Conservation (phyloP, 2,797 vertebrate species). For the Galaxias olidus region DNA sequence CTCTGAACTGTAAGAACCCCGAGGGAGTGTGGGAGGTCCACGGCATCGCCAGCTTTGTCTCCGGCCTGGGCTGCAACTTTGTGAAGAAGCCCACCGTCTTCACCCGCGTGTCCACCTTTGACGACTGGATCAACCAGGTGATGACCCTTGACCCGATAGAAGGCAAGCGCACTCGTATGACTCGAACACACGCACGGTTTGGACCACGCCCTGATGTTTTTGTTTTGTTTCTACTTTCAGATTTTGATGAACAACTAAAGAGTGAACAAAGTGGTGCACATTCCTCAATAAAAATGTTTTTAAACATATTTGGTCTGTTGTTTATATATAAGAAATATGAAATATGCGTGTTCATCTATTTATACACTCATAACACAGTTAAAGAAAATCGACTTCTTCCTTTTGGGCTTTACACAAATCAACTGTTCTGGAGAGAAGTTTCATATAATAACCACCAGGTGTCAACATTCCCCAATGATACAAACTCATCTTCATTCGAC, state of each 20-base stretch:
- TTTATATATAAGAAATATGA: background rate
- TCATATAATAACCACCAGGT: no score
- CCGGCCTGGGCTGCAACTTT: conserved; percentile 79
- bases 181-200: background rate
- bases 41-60: conserved; percentile 86
- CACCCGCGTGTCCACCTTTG: conserved; percentile 85
- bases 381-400: no score
- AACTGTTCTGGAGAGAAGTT: no score
- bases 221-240: conserved; percentile 54
- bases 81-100: conserved; percentile 86
- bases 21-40: conserved; percentile 83
- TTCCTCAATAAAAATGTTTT: conserved; percentile 41
- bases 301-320: conserved; percentile 6
- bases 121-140: conserved; percentile 82
- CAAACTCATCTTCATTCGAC: no score
- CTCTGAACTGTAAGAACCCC: conserved; percentile 80
- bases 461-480: no score
- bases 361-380: no score
- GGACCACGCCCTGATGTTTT: conserved; percentile 5
- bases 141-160: background rate
- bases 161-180: background rate
- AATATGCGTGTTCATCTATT: no score
- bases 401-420: no score
- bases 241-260: conserved; percentile 76
- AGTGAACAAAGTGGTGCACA: background rate